A percentile compares a stretch with the other conserved stretches of the same genome.
These are phyloP conservation scores for Mola mola DNA, from an alignment of 2,113 vertebrate genomes.

Conservation along the genomic window DNA sequence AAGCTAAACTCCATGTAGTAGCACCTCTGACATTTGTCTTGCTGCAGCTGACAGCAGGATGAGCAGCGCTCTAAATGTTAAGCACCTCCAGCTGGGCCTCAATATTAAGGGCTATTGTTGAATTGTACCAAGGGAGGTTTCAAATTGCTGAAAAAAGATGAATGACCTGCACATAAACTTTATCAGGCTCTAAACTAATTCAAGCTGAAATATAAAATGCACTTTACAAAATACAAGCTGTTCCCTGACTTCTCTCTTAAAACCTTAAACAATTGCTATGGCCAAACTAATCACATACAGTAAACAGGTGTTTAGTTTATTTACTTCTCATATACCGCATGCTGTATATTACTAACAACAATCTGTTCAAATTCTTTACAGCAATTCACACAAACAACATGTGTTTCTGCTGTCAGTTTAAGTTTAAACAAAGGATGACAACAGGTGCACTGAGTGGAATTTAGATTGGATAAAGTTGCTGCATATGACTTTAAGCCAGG, in stretches of 20 bases:
- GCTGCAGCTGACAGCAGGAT: constrained; percentile 69
- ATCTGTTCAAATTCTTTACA: constrained; percentile 56
- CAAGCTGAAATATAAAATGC: constrained; percentile 8
- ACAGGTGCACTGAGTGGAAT: constrained; percentile 58
- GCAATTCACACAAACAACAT: constrained; percentile 37
- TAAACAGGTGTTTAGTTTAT: constrained; percentile 13
- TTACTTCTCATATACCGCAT: constrained; percentile 15
- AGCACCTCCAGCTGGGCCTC: constrained; percentile 80
- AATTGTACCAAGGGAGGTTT: constrained; percentile 61
- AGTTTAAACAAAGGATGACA: constrained; percentile 64
- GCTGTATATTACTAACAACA: constrained; percentile 32
- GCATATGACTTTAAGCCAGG: constrained; percentile 57
- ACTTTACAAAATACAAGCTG: background rate
- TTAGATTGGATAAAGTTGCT: constrained; percentile 66
- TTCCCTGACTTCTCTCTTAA: background rate
- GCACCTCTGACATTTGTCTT: constrained; percentile 74
- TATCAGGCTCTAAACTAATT: constrained; percentile 30
- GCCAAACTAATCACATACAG: constrained; percentile 2
- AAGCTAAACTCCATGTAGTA: constrained; percentile 69
- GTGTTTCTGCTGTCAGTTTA: constrained; percentile 53
- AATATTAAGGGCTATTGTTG: constrained; percentile 80
- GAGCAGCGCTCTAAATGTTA: constrained; percentile 70
- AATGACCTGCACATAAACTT: constrained; percentile 40
- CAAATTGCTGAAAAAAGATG: constrained; percentile 40
- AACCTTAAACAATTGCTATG: constrained; percentile 1